A percentile compares a stretch with the other conserved stretches of the same genome.
These are phyloP conservation scores for Bombus vancouverensis DNA, from an alignment of 1,140 invertebrate species.

Conservation along the genomic window DNA sequence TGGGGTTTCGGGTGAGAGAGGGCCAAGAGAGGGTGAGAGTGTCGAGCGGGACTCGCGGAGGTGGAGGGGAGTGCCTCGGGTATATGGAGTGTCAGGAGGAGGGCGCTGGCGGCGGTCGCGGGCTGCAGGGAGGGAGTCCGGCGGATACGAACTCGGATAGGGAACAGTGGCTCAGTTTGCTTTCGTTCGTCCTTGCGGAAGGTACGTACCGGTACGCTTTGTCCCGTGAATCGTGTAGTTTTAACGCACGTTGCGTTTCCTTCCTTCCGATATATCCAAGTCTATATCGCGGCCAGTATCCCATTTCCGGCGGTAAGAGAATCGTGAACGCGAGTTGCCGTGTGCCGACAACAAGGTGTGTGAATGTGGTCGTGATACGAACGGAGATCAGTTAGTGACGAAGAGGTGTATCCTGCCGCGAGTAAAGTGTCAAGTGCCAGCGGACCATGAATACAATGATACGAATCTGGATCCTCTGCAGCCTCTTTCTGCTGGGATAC, in stretches of 20 bases:
- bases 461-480: constrained; percentile 29
- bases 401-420: not conserved
- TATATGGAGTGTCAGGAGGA: constrained; percentile 52
- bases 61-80: constrained; percentile 15
- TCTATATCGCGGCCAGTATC: not conserved
- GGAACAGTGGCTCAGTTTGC: constrained; percentile 57
- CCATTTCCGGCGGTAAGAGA: not conserved
- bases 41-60: constrained; percentile 37
- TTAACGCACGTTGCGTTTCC: constrained; percentile 1
- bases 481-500: constrained; percentile 15
- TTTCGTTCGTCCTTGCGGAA: constrained; percentile 45
- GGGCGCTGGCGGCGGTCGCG: constrained; percentile 53
- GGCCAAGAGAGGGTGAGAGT: constrained; percentile 52
- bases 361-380: constrained; percentile 45
- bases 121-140: constrained; percentile 45
- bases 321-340: not conserved
- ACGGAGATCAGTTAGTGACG: constrained; percentile 10
- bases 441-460: constrained; percentile 35
- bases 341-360: not conserved
- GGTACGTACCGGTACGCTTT: not conserved
- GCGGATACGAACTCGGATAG: constrained; percentile 65
- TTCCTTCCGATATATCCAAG: not conserved
- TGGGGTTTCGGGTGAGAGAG: constrained; percentile 54
- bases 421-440: constrained; percentile 33
- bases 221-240: not conserved